Evolutionary conservation across 1,140 invertebrate genomes (phyloP).

Genomic region (Delia radicum): DNA sequence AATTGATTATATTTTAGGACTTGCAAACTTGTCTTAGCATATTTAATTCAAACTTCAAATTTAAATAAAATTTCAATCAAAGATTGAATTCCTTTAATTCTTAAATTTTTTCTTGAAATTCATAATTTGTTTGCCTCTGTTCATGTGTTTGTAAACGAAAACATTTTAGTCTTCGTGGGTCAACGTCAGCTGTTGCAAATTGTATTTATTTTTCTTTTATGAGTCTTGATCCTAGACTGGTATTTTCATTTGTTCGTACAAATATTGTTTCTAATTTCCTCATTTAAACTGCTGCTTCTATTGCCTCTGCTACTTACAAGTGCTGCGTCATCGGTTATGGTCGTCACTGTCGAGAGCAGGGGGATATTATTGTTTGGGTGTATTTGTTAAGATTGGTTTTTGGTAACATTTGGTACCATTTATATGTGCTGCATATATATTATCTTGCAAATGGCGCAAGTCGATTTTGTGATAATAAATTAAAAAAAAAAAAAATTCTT

Average conservation of each 20-base stretch:
- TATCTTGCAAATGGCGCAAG: too few species aligned
- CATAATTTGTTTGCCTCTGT: too few species aligned
- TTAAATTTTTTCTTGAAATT: too few species aligned
- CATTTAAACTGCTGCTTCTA: neutral
- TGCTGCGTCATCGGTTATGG: neutral
- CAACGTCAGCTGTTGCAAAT: slow-evolving; percentile 31
- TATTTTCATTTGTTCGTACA: neutral
- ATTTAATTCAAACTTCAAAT: too few species aligned
- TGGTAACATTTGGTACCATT: slow-evolving; percentile 19
- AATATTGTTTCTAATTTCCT: neutral
- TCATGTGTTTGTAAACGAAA: neutral
- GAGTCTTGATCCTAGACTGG: neutral
- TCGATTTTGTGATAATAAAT: too few species aligned
- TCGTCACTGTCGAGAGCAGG: neutral
- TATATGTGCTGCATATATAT: neutral
- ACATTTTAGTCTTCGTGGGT: slow-evolving; percentile 21
- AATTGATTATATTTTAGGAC: too few species aligned
- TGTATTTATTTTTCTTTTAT: slow-evolving; percentile 20
- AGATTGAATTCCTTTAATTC: too few species aligned
- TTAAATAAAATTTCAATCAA: too few species aligned
- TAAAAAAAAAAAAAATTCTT: too few species aligned
- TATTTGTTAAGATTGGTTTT: neutral
- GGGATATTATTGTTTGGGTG: neutral
- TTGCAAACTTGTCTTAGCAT: too few species aligned
- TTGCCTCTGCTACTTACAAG: neutral